These are phyloP conservation scores for Maconellicoccus hirsutus DNA, from an alignment of 1,140 invertebrate genomes.

Conservation along the genomic window DNA sequence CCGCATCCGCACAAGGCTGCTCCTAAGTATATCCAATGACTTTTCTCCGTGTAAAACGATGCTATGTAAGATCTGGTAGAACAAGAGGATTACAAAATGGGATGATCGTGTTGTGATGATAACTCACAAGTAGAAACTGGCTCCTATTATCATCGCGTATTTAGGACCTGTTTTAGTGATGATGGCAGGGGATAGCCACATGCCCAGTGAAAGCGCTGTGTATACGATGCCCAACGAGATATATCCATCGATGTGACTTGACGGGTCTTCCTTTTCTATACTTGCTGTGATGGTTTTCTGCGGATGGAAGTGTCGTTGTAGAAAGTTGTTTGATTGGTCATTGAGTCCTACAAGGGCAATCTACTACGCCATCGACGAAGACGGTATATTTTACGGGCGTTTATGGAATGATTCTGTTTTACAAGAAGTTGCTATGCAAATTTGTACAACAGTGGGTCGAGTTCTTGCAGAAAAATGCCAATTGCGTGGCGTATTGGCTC, in stretches of 20 bases:
- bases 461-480: no score
- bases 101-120: no score
- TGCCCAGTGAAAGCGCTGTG: constrained; percentile 69
- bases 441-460: no score
- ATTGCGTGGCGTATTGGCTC: no score
- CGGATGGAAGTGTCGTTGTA: constrained; percentile 35
- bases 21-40: constrained; percentile 65
- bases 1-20: constrained; percentile 77
- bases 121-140: constrained; percentile 27
- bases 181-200: constrained; percentile 85
- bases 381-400: no score
- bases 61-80: background rate
- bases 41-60: constrained; percentile 34
- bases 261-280: constrained; percentile 56
- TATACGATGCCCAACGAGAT: constrained; percentile 83
- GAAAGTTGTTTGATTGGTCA: no score
- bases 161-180: constrained; percentile 71
- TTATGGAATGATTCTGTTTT: no score
- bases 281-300: constrained; percentile 83
- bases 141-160: constrained; percentile 71
- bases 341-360: no score
- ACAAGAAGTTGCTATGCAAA: no score
- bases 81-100: no score
- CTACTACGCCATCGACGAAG: no score
- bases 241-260: constrained; percentile 74